These are phyloP conservation scores for Leucosticte australis DNA, from an alignment of 2,113 vertebrate species.

Conservation along the genomic window DNA sequence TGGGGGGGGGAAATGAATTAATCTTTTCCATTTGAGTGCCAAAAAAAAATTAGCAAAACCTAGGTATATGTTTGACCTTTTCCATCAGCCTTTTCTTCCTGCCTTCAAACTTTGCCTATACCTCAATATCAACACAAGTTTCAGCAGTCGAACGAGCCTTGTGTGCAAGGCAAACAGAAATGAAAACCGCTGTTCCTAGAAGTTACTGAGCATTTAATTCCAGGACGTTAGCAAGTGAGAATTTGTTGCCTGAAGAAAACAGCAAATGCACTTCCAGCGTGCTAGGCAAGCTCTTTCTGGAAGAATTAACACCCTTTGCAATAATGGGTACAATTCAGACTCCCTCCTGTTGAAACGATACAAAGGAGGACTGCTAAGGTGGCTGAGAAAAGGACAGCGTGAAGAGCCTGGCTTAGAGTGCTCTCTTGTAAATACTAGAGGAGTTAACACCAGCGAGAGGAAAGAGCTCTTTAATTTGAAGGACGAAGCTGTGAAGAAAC, in stretches of 20 bases:
- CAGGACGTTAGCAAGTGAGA: background rate
- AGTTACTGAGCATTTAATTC: background rate
- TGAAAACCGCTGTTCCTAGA: background rate
- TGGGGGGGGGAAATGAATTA: accelerated
- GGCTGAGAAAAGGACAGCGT: background rate
- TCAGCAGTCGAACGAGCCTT: background rate
- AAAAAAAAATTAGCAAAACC: background rate
- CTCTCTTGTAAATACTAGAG: constrained; percentile 15
- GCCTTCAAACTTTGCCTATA: background rate
- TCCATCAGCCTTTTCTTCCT: background rate
- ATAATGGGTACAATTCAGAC: accelerated
- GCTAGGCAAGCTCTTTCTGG: background rate
- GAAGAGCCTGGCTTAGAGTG: background rate
- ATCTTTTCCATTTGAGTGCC: background rate
- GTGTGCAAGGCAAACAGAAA: background rate
- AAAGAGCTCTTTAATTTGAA: constrained; percentile 6
- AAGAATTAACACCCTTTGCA: background rate
- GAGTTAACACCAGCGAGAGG: constrained; percentile 24
- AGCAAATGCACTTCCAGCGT: background rate
- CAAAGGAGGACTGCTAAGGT: background rate
- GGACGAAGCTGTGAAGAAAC: background rate
- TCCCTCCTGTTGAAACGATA: accelerated
- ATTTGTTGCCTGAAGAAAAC: background rate
- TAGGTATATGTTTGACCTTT: background rate
- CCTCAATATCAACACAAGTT: background rate